phyloP scores from a whole-genome alignment of 2,113 vertebrate genomes.

The Miniopterus natalensis region DNA sequence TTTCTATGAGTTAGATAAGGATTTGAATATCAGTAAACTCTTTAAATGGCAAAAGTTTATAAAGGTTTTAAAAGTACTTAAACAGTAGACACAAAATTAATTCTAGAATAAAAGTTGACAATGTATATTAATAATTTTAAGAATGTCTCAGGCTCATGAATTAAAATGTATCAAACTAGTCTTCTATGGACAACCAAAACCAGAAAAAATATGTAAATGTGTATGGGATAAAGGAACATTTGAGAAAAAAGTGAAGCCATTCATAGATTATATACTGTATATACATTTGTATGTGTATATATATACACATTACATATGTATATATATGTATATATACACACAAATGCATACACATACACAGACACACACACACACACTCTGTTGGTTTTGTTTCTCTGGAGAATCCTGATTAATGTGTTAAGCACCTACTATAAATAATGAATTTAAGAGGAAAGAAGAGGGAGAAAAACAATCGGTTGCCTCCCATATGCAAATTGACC shows the following conservation, averaged over 20 bases:
- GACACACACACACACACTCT: background rate
- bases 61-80: background rate
- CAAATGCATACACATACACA: background rate
- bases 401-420: background rate
- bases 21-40: background rate
- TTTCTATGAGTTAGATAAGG: background rate
- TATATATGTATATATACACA: no score
- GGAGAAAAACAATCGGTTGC: no score
- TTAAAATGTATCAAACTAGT: constrained; percentile 17
- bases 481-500: no score
- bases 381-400: background rate
- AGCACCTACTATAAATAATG: background rate
- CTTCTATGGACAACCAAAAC: background rate
- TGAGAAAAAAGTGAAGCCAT: background rate
- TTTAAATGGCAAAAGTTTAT: background rate
- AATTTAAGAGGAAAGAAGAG: background rate
- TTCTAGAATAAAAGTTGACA: background rate
- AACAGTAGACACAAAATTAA: background rate
- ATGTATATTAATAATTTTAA: constrained; percentile 42
- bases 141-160: background rate
- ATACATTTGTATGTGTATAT: no score
- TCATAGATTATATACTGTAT: background rate
- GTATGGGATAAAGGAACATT: background rate
- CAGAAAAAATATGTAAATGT: background rate
- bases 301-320: no score